Evolutionary conservation across 2,113 vertebrate genomes (phyloP).

Genomic region (Thymallus thymallus): DNA sequence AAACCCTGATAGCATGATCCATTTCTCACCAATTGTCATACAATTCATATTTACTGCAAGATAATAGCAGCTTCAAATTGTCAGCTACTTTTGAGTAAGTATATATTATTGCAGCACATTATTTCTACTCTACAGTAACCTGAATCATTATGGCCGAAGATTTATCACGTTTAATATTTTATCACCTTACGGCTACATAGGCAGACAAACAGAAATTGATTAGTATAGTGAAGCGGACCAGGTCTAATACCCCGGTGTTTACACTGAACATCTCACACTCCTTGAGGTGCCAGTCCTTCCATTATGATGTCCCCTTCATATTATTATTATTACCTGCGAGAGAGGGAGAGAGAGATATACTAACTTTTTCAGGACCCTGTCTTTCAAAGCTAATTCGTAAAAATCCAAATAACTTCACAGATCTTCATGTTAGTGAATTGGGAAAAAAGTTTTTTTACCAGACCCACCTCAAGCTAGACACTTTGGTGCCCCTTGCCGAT

Average conservation of each 20-base stretch:
- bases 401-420: no score
- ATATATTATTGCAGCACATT: no score
- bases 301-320: neutral
- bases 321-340: neutral
- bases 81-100: neutral
- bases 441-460: no score
- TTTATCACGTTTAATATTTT: neutral
- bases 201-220: neutral
- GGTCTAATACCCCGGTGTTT: neutral
- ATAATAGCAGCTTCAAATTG: neutral
- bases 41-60: no score
- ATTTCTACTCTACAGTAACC: neutral
- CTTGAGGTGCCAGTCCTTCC: neutral
- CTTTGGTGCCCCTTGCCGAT: no score
- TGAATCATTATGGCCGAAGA: neutral
- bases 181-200: neutral
- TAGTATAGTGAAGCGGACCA: neutral
- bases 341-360: no score
- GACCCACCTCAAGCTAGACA: no score
- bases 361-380: no score
- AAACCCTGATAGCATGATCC: neutral
- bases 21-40: neutral
- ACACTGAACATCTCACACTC: neutral
- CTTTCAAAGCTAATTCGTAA: no score
- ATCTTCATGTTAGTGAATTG: no score